phyloP scores from a whole-genome alignment of 2,888 invertebrate species.

The Eulithis prunata region DNA sequence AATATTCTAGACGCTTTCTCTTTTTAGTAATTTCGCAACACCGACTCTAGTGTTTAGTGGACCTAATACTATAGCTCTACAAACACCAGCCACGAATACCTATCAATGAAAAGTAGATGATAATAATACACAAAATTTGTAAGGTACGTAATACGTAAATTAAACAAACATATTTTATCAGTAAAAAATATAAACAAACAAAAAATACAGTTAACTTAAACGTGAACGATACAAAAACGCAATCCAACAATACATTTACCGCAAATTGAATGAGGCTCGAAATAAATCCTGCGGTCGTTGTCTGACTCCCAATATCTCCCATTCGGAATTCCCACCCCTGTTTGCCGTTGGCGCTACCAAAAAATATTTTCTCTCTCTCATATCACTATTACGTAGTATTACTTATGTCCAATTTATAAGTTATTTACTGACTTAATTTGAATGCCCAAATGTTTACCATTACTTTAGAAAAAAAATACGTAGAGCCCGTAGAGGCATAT shows the following conservation, averaged over 20 bases:
- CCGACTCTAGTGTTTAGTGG: constrained; percentile 10
- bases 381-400: constrained; percentile 42
- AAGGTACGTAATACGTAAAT: too few species aligned
- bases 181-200: constrained; percentile 33
- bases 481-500: background rate
- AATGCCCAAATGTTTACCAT: constrained; percentile 29
- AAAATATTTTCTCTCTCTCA: constrained; percentile 54
- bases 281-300: constrained; percentile 80
- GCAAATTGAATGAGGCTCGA: constrained; percentile 81
- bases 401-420: constrained; percentile 39
- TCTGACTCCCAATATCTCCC: constrained; percentile 74
- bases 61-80: background rate
- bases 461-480: constrained; percentile 25
- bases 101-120: background rate
- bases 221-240: constrained; percentile 67
- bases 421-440: constrained; percentile 42
- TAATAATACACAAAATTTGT: background rate
- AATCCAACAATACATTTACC: constrained; percentile 78
- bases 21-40: constrained; percentile 51
- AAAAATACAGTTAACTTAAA: constrained; percentile 59
- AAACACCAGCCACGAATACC: background rate
- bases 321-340: constrained; percentile 71
- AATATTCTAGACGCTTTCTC: constrained; percentile 68
- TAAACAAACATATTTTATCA: background rate
- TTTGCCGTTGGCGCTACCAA: constrained; percentile 68